These are phyloP conservation scores for Melanerpes aurifrons DNA, from an alignment of 2,113 vertebrate genomes.

Conservation along the genomic window DNA sequence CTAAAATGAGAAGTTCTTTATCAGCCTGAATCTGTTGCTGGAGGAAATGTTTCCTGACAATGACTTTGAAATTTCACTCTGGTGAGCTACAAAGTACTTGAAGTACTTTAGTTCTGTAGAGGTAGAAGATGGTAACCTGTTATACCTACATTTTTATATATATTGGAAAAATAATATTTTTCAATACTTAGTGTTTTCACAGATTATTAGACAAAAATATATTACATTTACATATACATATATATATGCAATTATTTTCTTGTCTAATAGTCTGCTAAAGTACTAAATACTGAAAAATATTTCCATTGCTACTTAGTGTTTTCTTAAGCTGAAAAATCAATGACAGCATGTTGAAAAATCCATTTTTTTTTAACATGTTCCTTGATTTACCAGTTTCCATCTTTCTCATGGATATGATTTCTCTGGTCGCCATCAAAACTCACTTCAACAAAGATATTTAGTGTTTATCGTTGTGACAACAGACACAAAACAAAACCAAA, in stretches of 20 bases:
- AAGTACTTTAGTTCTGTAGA: not conserved
- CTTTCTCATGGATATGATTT: not conserved
- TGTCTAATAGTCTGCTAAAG: constrained; percentile 8
- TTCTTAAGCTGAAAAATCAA: constrained; percentile 41
- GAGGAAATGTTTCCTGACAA: not conserved
- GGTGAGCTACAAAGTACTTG: not conserved
- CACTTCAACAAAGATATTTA: constrained; percentile 14
- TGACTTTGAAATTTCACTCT: not conserved
- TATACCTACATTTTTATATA: not conserved
- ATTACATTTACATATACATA: not conserved
- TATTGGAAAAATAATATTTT: too few relatives aligned
- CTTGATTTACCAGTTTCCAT: not conserved
- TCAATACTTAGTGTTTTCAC: too few relatives aligned
- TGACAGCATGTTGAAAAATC: not conserved
- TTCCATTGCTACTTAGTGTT: not conserved
- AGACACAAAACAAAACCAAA: not conserved
- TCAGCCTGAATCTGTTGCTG: not conserved
- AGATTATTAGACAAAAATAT: too few relatives aligned
- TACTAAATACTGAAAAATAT: constrained; percentile 41
- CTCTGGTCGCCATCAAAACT: not conserved
- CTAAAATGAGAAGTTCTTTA: not conserved
- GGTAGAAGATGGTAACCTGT: not conserved
- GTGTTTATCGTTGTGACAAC: constrained; percentile 8
- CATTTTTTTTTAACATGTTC: not conserved
- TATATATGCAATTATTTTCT: not conserved